These are phyloP conservation scores for Disparrhopalites patrizii DNA, from an alignment of 2,888 invertebrate species.

Conservation along the genomic window DNA sequence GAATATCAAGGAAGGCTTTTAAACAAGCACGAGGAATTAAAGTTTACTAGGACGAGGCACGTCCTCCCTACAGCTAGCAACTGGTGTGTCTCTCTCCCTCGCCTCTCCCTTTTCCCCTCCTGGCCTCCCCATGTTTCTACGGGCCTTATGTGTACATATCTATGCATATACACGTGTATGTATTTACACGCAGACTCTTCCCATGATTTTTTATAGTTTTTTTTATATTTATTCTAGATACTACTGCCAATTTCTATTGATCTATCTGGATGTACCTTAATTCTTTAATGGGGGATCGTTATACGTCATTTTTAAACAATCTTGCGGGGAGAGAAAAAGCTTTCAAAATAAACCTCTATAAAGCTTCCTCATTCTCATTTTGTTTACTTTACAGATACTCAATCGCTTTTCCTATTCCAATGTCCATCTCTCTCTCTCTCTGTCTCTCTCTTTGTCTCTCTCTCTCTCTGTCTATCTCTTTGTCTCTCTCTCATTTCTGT, in stretches of 20 bases:
- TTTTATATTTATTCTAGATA: no score
- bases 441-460: neutral
- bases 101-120: neutral
- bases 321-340: no score
- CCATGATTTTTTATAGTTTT: conserved; percentile 16
- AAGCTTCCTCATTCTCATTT: neutral
- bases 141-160: no score
- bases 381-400: neutral
- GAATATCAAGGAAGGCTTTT: no score
- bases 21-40: no score
- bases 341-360: neutral
- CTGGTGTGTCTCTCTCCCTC: conserved; percentile 1
- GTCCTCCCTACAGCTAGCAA: conserved; percentile 9
- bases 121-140: neutral
- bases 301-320: neutral
- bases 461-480: no score
- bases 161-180: no score
- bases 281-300: neutral
- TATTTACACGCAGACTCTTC: conserved; percentile 21
- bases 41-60: no score
- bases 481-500: no score
- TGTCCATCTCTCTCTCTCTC: neutral
- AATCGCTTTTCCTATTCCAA: neutral
- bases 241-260: conserved; percentile 21
- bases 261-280: conserved; percentile 5